These are phyloP conservation scores for Gambusia holbrooki DNA, from an alignment of 2,113 vertebrate genomes.

Conservation along the genomic window DNA sequence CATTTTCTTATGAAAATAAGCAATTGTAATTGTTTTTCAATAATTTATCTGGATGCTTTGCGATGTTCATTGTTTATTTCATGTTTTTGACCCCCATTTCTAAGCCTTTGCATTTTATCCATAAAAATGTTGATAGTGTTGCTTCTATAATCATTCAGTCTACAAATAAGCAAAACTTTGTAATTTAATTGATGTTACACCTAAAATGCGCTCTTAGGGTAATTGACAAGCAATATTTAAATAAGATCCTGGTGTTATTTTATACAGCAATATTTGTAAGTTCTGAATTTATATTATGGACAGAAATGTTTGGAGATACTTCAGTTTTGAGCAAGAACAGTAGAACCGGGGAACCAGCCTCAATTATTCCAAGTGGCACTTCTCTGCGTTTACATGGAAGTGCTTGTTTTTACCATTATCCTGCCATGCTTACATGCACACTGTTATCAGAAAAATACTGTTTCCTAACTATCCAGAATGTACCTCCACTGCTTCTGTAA, in stretches of 20 bases:
- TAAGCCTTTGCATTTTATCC: too few species aligned
- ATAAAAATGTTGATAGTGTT: too few species aligned
- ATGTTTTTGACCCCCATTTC: background rate
- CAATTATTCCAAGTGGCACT: slow-evolving; percentile 12
- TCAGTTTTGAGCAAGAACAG: background rate
- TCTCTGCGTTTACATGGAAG: background rate
- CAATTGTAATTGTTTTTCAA: too few species aligned
- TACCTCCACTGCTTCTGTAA: background rate
- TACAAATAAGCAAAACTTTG: too few species aligned
- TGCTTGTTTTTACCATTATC: slow-evolving; percentile 13
- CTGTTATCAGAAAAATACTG: slow-evolving; percentile 1
- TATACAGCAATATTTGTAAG: background rate
- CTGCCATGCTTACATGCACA: slow-evolving; percentile 7
- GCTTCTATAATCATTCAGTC: too few species aligned
- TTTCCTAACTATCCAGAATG: background rate
- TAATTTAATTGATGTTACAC: too few species aligned
- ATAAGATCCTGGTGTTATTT: background rate
- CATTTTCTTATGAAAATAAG: too few species aligned
- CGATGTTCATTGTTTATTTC: too few species aligned
- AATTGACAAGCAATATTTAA: too few species aligned
- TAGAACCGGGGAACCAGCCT: background rate
- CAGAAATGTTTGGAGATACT: background rate
- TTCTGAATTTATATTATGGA: background rate
- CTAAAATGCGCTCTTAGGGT: too few species aligned
- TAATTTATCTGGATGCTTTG: too few species aligned